These are phyloP conservation scores for Anthopleura sola DNA, from an alignment of 64 coral and sea anemone species.

Conservation along the genomic window DNA sequence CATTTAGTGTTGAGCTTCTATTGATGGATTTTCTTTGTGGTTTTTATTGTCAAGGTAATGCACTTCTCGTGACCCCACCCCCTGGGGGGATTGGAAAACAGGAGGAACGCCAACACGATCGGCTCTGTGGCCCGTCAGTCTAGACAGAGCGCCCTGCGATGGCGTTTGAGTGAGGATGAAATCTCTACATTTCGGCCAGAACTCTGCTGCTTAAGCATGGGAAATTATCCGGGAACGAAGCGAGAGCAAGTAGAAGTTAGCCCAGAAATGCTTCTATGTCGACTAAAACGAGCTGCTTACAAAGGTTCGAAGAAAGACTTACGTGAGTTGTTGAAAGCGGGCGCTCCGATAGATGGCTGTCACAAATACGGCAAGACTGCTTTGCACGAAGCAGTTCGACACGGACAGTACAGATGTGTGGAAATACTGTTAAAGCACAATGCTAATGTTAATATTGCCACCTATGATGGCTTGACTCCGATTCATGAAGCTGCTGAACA, in stretches of 20 bases:
- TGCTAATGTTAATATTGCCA: constrained; percentile 98
- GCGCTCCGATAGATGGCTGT: constrained; percentile 91
- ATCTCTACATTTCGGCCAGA: constrained; percentile 40
- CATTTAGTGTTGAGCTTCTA: neutral
- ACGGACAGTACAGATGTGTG: constrained; percentile 92
- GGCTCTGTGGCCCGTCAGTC: constrained; percentile 64
- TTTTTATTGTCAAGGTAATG: constrained; percentile 2
- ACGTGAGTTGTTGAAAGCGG: constrained; percentile 88
- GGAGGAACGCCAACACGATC: constrained; percentile 44
- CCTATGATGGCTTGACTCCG: constrained; percentile 93
- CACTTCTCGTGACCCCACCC: constrained; percentile 22
- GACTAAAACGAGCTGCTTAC: constrained; percentile 88
- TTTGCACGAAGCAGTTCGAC: constrained; percentile 92
- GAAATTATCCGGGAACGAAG: constrained; percentile 83
- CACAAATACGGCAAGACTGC: constrained; percentile 97
- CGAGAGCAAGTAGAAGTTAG: constrained; percentile 92
- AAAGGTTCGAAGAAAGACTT: constrained; percentile 98
- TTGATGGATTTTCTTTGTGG: neutral
- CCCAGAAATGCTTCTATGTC: constrained; percentile 85
- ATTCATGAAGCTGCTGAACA: constrained; percentile 96
- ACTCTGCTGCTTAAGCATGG: constrained; percentile 65
- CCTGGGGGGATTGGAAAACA: neutral
- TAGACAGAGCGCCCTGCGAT: constrained; percentile 73
- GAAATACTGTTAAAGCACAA: constrained; percentile 93
- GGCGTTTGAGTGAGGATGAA: constrained; percentile 46